Base-by-base conservation (phyloP, 2,888 invertebrate genomes). In the Serrognathus titanus region DNA sequence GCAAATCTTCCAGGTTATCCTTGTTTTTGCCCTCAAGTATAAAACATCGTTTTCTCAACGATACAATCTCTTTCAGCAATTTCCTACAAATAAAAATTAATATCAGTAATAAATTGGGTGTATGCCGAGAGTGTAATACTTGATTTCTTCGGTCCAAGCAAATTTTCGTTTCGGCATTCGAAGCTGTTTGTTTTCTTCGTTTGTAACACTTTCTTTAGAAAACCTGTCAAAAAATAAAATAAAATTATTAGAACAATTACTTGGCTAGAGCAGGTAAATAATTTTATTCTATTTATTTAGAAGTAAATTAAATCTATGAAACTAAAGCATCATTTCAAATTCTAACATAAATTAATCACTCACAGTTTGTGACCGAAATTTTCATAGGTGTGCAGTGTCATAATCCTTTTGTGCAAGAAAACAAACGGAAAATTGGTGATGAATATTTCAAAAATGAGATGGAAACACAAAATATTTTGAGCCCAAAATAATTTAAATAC, bases 121-220 rank as follows among this genome's bases (percentile, higher is more conserved):
- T 5, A 39, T 45, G 9, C 12, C 13, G 9, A 39, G 16, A 3
- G n/a, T 50, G 41, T 53, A 70, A 75, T 74, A 86, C 86, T 83
- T 84, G 43, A 82, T 77, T 68, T 84, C 82, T 43, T 82, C 81
- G 50, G 84, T 86, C 90, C 91, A 91, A 31, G 85, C 83, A 78
- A 90, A 92, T 58, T 85, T 83, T 20, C 86, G 85, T 67, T 87
- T 85, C 2, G 90, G 90, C 49, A 86, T 80, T 0, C 84, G 79
- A 66, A 82, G 77, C 68, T 80, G 78, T 60, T 83, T 82, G 45
- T 78, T 73, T 41, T 83, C 82, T 47, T 82, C 80, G 13, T 78
- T 79, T 1, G 69, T 68, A 20, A 66, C 63, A 48, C 59, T 71
- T 61, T 76, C 57, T 71, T 73, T 45, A 65, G 73, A 63, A 77